Evolutionary conservation across 2,797 vertebrate genomes (phyloP), one percentile per base, ranked within the genome.

Genomic region (Discoglossus pictus): DNA sequence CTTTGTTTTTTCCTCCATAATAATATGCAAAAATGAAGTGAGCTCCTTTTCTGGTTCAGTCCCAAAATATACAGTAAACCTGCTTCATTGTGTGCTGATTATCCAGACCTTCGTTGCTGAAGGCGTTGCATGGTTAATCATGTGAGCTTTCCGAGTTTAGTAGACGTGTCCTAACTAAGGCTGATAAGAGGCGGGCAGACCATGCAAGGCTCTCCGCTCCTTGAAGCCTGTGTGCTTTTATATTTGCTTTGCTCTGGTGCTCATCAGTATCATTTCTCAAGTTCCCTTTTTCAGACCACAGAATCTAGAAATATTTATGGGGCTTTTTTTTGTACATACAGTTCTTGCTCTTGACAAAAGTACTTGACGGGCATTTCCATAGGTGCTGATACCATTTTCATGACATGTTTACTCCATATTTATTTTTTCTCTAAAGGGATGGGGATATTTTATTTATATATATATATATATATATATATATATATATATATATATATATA

Each of bases 141-240:
- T 59, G 65, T 67, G 53, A 59, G 64, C 16, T n/a, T 15, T 67
- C 34, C 21, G 53, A 21, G 53, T 39, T 66, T 48, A 56, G 43
- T n/a, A 66, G 53, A 66, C 43, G 43, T 58, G 64, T 59, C 54
- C 36, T 46, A 8, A 23, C 17, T 23, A 11, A 18, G 1, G 46
- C 39, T 39, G 66, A 46, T 54, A 53, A 54, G 20, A 18, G 39
- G 47, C 11, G 52, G 21, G 34, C 13, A 23, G 6, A 21, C 15
- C 47, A 25, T n/a, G n/a, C 6, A 40, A 31, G 39, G n/a, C 34
- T 44, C 51, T 20, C 36, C 8, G 7, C 34, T 61, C 27, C 58
- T 42, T 31, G 20, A 36, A 34, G 18, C 16, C n/a, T n/a, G n/a
- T n/a, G n/a, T 43, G 0, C 12, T 36, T 23, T 18, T 13, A 25